Evolutionary conservation across 1,140 invertebrate species (phyloP).

Genomic region (Drosophila nigromelanica): DNA sequence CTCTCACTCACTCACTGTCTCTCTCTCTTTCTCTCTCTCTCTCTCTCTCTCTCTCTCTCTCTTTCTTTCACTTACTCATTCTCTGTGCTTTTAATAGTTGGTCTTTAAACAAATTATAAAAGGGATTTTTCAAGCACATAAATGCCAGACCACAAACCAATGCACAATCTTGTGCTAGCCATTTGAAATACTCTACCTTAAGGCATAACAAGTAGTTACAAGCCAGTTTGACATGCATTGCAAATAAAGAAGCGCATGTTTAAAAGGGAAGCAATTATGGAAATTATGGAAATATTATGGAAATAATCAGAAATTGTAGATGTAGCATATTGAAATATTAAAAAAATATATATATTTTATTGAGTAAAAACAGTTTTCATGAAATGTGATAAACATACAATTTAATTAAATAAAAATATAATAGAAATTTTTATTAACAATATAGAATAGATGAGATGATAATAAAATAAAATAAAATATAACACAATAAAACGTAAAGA

Average conservation of each 20-base stretch:
- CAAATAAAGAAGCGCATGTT: not conserved
- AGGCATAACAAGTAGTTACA: not conserved
- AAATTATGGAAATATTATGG: too few species aligned
- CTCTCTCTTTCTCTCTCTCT: not conserved
- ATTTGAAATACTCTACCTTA: conserved; percentile 7
- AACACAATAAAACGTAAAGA: too few species aligned
- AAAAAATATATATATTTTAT: too few species aligned
- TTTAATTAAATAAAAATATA: too few species aligned
- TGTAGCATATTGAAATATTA: too few species aligned
- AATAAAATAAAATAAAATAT: too few species aligned
- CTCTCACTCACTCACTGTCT: conserved; percentile 1
- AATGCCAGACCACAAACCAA: conserved; percentile 37
- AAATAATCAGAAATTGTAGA: too few species aligned
- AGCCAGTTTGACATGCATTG: conserved; percentile 1
- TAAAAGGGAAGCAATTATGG: not conserved
- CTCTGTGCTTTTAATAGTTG: conserved; percentile 17
- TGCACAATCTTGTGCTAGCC: conserved; percentile 27
- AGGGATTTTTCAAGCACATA: conserved; percentile 41
- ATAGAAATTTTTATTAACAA: too few species aligned
- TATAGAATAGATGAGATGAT: too few species aligned
- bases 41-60: not conserved
- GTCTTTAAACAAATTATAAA: conserved; percentile 45
- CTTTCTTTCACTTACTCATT: not conserved
- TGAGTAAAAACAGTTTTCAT: too few species aligned
- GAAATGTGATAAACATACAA: too few species aligned